Base-by-base conservation (phyloP, 2,113 vertebrate species). In the Numenius arquata region DNA sequence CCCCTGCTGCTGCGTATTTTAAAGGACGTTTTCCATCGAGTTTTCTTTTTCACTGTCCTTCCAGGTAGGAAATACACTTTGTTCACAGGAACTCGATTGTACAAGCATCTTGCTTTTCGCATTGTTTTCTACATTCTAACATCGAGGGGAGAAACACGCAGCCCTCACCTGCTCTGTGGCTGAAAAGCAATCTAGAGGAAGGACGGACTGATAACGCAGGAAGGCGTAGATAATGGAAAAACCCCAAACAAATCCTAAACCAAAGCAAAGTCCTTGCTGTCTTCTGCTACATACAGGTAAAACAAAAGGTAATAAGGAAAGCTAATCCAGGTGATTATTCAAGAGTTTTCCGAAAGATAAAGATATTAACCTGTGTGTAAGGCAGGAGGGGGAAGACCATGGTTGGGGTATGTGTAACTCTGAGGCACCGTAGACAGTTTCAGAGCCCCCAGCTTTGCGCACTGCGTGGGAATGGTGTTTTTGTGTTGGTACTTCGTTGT, bases 381-480 rank as follows among this genome's bases (percentile, higher is more conserved):
- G 15, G 26, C 34, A 61, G 48, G 47, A 43, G 36, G 8, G 5
- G 45, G 17, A 77, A 77, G 18, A 58, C 15, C 12, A 5, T 1
- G 17, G 4, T 5, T 26, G 26, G 32, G 15, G 14, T 50, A 12
- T 29, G 6, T 10, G 12, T 16, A 67, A 48, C 25, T 43, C 4
- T 4, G 23, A 56, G 36, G 41, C 26, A 53, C 8, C 0, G 0
- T 5, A 45, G n/a, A 8, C 18, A 17, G 32, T 73, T 86, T 90
- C 61, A 66, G 66, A 77, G 40, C n/a, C 50, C 21, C 15, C 38
- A 19, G 22, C 9, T 89, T 75, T 61, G 58, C 3, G 6, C 47
- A 50, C 4, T 0, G 2, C 1, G 3, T 72, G 3, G 2, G 23
- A 70, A 71, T 6, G 38, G 14, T 23, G 20, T 14, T 72, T 89